Base-by-base conservation (phyloP, 2,888 invertebrate genomes). In the Ormyrus nitidulus region DNA sequence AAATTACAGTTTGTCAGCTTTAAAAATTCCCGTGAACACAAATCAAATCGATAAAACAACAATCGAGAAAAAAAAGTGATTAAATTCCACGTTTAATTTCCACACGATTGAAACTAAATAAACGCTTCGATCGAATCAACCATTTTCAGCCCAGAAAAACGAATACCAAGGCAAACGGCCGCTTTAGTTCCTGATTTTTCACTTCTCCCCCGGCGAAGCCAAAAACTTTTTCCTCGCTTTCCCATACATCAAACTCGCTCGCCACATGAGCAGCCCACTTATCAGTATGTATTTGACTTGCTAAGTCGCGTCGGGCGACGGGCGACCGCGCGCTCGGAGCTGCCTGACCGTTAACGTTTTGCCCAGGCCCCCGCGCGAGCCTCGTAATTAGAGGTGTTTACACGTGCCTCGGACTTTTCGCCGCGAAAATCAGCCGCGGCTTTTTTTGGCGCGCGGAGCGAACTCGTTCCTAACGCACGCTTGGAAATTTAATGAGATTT, bases 401-500 rank as follows among this genome's bases (percentile, higher is more conserved):
- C 54, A 54, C 51, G 65, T 46, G 59, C 46, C 13, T 70, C 72
- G 61, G 61, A 64, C 65, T 71, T 71, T 62, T 70, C 54, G 46
- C 58, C 4, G 44, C 48, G 71, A 59, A 44, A 65, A 65, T 62
- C 58, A 46, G n/a, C 58, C 4, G 34, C 34, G 34, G 6, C 5
- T 49, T 61, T 78, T 66, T 77, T 71, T 58, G 49, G 62, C 48
- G 13, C 10, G n/a, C 51, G 48, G 19, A 49, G 53, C 74, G 62
- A 53, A 54, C 76, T 3, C 61, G 66, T 72, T 78, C 54, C 53
- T 56, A 13, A 9, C 49, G 8, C 11, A 56, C 49, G 61, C 19
- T n/a, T 11, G 34, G 13, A 9, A 46, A 56, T 77, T 70, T 79
- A 79, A 79, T 74, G 54, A 79, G 64, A 79, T 74, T 74, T 79